phyloP scores from a whole-genome alignment of 2,888 invertebrate species.

The Linnaemya tessellans region DNA sequence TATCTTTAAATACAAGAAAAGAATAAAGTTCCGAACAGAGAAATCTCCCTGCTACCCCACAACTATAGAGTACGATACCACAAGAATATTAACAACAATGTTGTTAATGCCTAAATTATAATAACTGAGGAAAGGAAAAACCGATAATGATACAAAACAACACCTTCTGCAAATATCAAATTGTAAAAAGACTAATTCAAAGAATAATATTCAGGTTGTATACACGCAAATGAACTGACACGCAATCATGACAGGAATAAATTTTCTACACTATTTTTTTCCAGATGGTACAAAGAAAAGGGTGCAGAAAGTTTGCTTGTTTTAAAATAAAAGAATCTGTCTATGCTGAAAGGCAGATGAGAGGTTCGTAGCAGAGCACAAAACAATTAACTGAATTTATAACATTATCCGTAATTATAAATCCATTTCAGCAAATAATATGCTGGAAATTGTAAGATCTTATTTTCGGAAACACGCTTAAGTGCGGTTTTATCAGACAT shows the following conservation, averaged over 20 bases:
- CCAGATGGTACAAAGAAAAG: neutral
- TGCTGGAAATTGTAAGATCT: neutral
- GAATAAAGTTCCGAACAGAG: neutral
- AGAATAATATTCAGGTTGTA: neutral
- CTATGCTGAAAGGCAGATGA: constrained; percentile 4
- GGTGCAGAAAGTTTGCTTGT: constrained; percentile 8
- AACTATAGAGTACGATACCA: neutral
- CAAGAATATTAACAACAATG: constrained; percentile 1
- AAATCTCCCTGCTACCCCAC: neutral
- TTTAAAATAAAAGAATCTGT: neutral
- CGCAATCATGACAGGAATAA: constrained; percentile 12
- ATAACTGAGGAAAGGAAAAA: neutral
- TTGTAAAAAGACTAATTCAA: constrained; percentile 8
- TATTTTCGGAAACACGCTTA: neutral
- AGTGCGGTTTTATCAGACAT: no score
- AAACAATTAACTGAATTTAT: neutral
- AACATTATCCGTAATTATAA: neutral
- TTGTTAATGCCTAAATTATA: constrained; percentile 17
- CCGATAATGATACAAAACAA: neutral
- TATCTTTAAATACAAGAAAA: neutral
- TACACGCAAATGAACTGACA: constrained; percentile 7
- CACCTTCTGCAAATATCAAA: constrained; percentile 7
- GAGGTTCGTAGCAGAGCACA: neutral
- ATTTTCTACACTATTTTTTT: constrained; percentile 2
- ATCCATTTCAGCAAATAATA: neutral